Base-by-base conservation (phyloP, 2,888 invertebrate species). In the Scaeva pyrastri region DNA sequence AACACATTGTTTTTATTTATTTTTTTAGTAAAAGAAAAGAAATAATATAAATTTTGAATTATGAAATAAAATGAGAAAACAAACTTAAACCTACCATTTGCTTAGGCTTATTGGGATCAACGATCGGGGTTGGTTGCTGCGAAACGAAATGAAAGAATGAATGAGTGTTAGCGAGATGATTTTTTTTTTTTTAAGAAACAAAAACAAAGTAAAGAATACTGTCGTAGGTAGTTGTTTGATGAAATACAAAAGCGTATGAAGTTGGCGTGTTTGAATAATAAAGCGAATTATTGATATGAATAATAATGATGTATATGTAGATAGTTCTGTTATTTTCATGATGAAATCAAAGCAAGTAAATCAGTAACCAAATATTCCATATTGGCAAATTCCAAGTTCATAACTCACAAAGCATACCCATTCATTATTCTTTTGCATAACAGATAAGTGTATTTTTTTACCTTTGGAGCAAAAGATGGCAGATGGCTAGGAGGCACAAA, bases 401-500 rank as follows among this genome's bases (percentile, higher is more conserved):
- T 36, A 36, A 58, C 19, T 41, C 43, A 43, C 6, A 23, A 71
- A 14, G 26, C 19, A 31, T 6, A 39, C 31, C 31, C 31, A 31
- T 31, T 16, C 16, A n/a, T 7, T 6, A 23, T 19, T 39, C 2
- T 14, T 39, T 16, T 1, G 1, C 0, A 39, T 19, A 31, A 58
- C 1, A 6, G 16, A n/a, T 39, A 1, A 58, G 12, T 16, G 31
- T 16, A 16, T 43, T 23, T 2, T n/a, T 31, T 92, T 94, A 97
- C 98, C 96, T 97, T 97, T 90, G 97, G 97, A 89, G 97, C 96
- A 92, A 97, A 97, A 48, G 97, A 95, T 88, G 97, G 95, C 89
- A 97, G 93, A 90, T 97, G 97, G 91, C 96, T 96, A 39, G 98
- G 97, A 84, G 97, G 97, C 90, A 96, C 97, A 92, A 98, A 98